Evolutionary conservation across 2,113 vertebrate genomes (phyloP).

Genomic region (Holacanthus passer): DNA sequence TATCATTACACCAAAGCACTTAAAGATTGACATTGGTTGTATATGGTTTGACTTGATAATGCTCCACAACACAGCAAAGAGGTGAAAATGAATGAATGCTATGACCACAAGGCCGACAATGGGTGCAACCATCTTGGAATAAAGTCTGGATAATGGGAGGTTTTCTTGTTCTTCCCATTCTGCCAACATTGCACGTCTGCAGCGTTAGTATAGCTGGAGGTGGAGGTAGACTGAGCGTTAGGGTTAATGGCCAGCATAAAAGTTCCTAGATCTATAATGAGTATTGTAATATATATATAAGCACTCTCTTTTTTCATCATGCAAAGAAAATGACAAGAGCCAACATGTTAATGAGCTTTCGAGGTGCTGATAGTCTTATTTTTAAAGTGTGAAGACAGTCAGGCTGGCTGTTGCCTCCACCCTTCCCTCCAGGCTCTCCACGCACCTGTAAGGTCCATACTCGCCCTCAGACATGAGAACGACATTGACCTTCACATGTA

Average conservation of each 20-base stretch:
- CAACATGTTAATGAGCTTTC: neutral
- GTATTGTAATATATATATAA: too few relatives aligned
- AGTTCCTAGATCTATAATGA: too few relatives aligned
- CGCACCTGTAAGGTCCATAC: neutral
- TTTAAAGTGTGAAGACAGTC: neutral
- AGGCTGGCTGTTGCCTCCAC: too few relatives aligned
- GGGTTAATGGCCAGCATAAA: neutral
- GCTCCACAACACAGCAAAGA: neutral
- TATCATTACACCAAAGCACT: conserved; percentile 6
- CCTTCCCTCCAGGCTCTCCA: neutral
- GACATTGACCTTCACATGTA: neutral
- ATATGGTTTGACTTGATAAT: neutral
- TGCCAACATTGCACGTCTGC: neutral
- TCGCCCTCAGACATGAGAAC: neutral
- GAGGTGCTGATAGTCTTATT: neutral
- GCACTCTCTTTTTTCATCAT: too few relatives aligned
- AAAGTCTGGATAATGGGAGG: neutral
- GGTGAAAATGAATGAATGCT: neutral
- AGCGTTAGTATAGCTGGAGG: neutral
- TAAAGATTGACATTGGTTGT: neutral
- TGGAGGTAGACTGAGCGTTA: neutral
- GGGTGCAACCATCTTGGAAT: neutral
- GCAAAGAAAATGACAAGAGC: neutral
- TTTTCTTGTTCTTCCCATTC: neutral
- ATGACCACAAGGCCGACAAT: neutral